Conservation (phyloP, 2,113 vertebrate genomes). For the Epinephelus lanceolatus region DNA sequence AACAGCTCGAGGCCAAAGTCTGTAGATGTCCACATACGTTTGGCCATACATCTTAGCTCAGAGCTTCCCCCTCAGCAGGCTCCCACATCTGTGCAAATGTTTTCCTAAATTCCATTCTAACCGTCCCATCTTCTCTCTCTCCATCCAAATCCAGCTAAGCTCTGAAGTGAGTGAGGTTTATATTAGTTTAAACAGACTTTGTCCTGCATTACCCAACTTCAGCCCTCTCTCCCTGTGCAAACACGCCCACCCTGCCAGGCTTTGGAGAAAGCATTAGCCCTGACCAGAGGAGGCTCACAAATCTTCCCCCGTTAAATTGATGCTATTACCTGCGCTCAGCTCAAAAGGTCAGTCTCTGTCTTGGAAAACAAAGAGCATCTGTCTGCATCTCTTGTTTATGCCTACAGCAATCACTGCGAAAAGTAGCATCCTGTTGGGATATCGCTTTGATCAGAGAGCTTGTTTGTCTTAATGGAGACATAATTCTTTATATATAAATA, state of each 20-base stretch:
- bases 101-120: conserved; percentile 45
- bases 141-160: conserved; percentile 41
- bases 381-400: conserved; percentile 56
- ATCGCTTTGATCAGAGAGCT: conserved; percentile 59
- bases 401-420: conserved; percentile 41
- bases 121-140: conserved; percentile 14
- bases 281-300: conserved; percentile 45
- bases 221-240: conserved; percentile 6
- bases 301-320: conserved; percentile 63
- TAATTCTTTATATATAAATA: not conserved
- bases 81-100: conserved; percentile 71
- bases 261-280: conserved; percentile 35
- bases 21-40: not conserved
- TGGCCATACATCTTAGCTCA: not conserved
- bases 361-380: conserved; percentile 69
- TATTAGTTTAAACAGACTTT: conserved; percentile 60
- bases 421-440: conserved; percentile 13
- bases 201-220: conserved; percentile 31
- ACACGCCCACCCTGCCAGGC: conserved; percentile 31
- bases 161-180: conserved; percentile 49
- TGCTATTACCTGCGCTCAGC: conserved; percentile 69
- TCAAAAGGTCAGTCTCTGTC: conserved; percentile 69
- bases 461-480: conserved; percentile 36
- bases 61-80: conserved; percentile 25
- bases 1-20: not conserved